phyloP scores from a whole-genome alignment of 2,888 invertebrate genomes.

The Amphipoea oculea region DNA sequence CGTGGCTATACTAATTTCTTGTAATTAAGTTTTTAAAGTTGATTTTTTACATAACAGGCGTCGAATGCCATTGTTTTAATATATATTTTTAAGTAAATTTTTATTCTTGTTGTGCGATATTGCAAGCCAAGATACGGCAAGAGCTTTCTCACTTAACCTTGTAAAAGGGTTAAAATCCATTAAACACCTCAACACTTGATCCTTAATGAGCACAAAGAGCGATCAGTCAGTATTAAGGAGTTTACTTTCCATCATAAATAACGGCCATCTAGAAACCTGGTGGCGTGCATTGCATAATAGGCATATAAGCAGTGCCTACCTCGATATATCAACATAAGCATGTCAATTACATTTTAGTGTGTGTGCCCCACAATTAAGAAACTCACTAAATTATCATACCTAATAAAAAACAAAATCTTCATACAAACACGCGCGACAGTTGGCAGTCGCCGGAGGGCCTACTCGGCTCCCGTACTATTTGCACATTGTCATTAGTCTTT shows the following conservation, averaged over 20 bases:
- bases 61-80: not conserved
- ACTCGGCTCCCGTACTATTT: no score
- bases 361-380: no score
- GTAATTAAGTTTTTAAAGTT: not conserved
- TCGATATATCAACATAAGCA: no score
- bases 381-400: no score
- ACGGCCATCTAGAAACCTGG: not conserved
- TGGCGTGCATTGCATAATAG: no score
- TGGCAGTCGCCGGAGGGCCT: no score
- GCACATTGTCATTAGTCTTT: no score
- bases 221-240: slow-evolving; percentile 9
- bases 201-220: slow-evolving; percentile 17
- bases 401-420: no score
- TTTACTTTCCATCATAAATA: slow-evolving; percentile 5
- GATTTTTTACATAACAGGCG: not conserved
- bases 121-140: slow-evolving; percentile 8
- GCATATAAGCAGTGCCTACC: no score
- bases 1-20: not conserved
- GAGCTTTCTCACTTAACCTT: slow-evolving; percentile 15
- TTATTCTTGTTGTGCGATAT: no score
- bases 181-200: slow-evolving; percentile 16
- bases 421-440: no score
- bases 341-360: no score
- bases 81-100: not conserved
- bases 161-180: slow-evolving; percentile 13